A percentile compares a stretch with the other conserved stretches of the same genome.
Evolutionary conservation across 2,888 invertebrate species (phyloP).

Genomic region (Lithosia quadra): DNA sequence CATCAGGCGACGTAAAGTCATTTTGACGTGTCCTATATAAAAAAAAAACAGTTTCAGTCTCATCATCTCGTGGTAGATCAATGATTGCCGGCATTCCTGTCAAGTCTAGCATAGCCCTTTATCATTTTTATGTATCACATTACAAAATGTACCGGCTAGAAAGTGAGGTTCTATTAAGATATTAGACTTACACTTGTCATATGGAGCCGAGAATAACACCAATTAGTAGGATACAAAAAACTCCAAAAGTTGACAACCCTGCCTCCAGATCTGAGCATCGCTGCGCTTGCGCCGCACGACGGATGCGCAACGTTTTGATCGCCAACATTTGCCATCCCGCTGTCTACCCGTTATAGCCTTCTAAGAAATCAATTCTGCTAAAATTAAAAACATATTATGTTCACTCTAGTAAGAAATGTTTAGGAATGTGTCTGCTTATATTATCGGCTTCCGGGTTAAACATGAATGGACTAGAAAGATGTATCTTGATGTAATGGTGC

Average conservation of each 20-base stretch:
- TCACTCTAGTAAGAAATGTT: conserved; percentile 13
- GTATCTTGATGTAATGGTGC: conserved; percentile 5
- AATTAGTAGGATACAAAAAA: neutral
- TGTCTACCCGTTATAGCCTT: conserved; percentile 40
- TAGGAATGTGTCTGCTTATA: conserved; percentile 13
- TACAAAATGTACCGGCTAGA: too few relatives aligned
- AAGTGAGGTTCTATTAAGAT: too few relatives aligned
- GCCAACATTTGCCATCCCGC: conserved; percentile 50
- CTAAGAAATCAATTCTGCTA: conserved; percentile 49
- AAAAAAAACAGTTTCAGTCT: too few relatives aligned
- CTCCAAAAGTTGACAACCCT: conserved; percentile 34
- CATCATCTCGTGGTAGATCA: too few relatives aligned
- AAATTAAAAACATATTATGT: conserved; percentile 48
- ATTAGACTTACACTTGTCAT: too few relatives aligned
- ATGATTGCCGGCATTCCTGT: too few relatives aligned
- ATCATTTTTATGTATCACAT: too few relatives aligned
- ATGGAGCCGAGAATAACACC: too few relatives aligned
- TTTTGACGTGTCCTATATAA: too few relatives aligned
- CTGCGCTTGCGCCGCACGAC: conserved; percentile 47
- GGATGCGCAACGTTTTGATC: conserved; percentile 55
- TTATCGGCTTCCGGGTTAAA: conserved; percentile 15
- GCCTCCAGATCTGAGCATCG: conserved; percentile 22
- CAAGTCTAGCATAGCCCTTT: too few relatives aligned
- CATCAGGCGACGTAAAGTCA: too few relatives aligned
- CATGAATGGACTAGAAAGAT: conserved; percentile 1